These are phyloP conservation scores for Porphyrio hochstetteri DNA, from an alignment of 2,113 vertebrate genomes.

Conservation along the genomic window DNA sequence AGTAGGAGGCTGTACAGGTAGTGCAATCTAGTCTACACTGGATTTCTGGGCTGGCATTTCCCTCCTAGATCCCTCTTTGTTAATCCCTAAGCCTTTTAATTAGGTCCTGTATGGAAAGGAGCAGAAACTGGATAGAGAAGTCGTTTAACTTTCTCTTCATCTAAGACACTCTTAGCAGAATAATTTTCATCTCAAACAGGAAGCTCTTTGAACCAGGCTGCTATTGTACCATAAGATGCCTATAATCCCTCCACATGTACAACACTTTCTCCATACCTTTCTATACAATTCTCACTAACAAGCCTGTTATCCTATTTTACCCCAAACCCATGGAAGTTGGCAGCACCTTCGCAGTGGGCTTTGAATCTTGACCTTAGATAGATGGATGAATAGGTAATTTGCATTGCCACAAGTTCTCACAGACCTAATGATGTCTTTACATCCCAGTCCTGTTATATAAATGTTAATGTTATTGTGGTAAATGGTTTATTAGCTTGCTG, in stretches of 20 bases:
- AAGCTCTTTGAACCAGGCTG: neutral
- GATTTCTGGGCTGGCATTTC: neutral
- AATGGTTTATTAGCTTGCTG: neutral
- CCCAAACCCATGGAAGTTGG: neutral
- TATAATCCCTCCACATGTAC: neutral
- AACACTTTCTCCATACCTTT: neutral
- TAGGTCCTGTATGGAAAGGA: neutral
- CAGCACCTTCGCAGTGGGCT: neutral
- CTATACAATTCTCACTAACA: neutral
- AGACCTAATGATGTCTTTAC: neutral
- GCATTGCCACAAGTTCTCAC: neutral
- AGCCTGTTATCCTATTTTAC: neutral
- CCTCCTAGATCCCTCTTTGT: neutral
- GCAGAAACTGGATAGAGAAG: neutral
- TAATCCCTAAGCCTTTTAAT: constrained; percentile 24
- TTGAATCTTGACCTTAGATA: neutral
- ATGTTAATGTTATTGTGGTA: neutral
- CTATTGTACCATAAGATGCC: neutral
- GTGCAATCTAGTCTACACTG: neutral
- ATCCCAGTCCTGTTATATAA: neutral
- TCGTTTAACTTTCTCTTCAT: constrained; percentile 17
- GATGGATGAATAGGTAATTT: neutral
- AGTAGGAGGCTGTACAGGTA: neutral
- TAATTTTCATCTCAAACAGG: constrained; percentile 24
- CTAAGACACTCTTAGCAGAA: neutral